Evolutionary conservation across 2,888 invertebrate species (phyloP).

Genomic region (Herminia tarsipennalis): DNA sequence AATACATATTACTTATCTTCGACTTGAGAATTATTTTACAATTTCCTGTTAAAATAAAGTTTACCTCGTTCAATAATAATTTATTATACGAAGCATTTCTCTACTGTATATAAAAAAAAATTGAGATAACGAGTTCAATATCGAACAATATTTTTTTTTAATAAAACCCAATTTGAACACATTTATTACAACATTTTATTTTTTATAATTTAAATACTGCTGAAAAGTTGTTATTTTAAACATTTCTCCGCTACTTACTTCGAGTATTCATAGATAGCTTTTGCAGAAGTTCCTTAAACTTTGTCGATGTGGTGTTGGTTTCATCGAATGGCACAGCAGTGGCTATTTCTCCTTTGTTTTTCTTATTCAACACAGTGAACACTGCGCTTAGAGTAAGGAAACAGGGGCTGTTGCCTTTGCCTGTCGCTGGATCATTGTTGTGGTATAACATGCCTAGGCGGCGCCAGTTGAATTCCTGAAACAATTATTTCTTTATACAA

Average conservation of each 20-base stretch:
- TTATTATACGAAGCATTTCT: too few relatives aligned
- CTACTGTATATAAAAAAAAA: too few relatives aligned
- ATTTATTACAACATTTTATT: too few relatives aligned
- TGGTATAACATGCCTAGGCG: slow-evolving; percentile 90
- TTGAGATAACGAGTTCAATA: too few relatives aligned
- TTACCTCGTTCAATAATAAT: too few relatives aligned
- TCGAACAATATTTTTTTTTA: too few relatives aligned
- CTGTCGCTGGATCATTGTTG: slow-evolving; percentile 87
- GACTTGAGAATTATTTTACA: too few relatives aligned
- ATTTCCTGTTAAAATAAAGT: too few relatives aligned
- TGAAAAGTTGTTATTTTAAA: background rate
- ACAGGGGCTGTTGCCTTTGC: slow-evolving; percentile 91
- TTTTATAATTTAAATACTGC: too few relatives aligned
- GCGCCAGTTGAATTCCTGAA: slow-evolving; percentile 90
- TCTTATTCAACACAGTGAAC: slow-evolving; percentile 77
- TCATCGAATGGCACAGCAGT: slow-evolving; percentile 88
- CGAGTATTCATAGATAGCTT: slow-evolving; percentile 87
- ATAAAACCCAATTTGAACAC: too few relatives aligned
- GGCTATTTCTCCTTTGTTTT: slow-evolving; percentile 74
- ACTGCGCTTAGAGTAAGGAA: slow-evolving; percentile 91
- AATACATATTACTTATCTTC: too few relatives aligned
- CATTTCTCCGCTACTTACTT: slow-evolving; percentile 86
- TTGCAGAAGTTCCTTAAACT: slow-evolving; percentile 85
- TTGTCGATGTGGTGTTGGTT: slow-evolving; percentile 79
- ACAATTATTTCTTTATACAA: slow-evolving; percentile 45